These are phyloP conservation scores for Epinotia brunnichana DNA, from an alignment of 2,888 invertebrate genomes.

Conservation along the genomic window DNA sequence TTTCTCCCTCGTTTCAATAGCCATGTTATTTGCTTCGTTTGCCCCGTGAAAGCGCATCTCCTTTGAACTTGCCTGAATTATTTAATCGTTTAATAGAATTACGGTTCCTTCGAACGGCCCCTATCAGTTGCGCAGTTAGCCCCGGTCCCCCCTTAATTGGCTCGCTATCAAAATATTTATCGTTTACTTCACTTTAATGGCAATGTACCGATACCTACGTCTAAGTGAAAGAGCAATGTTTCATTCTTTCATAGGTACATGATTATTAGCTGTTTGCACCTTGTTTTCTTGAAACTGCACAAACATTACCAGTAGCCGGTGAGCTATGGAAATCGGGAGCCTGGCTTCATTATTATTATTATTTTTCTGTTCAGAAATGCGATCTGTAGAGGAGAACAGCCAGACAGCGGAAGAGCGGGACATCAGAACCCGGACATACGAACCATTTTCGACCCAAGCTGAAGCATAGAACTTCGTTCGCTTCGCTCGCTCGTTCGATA, in stretches of 20 bases:
- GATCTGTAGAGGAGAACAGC: no score
- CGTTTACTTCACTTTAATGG: slow-evolving; percentile 59
- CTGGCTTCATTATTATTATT: no score
- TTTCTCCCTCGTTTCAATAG: slow-evolving; percentile 65
- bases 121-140: slow-evolving; percentile 70
- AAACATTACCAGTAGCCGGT: no score
- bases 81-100: slow-evolving; percentile 83
- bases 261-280: no score
- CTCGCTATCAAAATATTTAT: slow-evolving; percentile 70
- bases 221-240: background rate
- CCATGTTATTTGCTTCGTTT: slow-evolving; percentile 76
- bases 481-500: no score
- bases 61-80: slow-evolving; percentile 81
- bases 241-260: background rate
- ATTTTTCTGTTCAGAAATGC: no score
- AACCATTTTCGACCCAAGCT: no score
- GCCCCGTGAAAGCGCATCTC: slow-evolving; percentile 78
- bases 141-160: slow-evolving; percentile 68
- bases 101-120: slow-evolving; percentile 68
- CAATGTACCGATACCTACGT: slow-evolving; percentile 43
- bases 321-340: no score
- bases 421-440: no score
- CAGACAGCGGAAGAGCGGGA: no score
- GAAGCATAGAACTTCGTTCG: no score
- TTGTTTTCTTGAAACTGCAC: no score